Percentiles rank a stretch among this genome's conserved stretches.
These are phyloP conservation scores for Kuschelorhynchus macadamiae DNA, from an alignment of 2,888 invertebrate species.

Conservation along the genomic window DNA sequence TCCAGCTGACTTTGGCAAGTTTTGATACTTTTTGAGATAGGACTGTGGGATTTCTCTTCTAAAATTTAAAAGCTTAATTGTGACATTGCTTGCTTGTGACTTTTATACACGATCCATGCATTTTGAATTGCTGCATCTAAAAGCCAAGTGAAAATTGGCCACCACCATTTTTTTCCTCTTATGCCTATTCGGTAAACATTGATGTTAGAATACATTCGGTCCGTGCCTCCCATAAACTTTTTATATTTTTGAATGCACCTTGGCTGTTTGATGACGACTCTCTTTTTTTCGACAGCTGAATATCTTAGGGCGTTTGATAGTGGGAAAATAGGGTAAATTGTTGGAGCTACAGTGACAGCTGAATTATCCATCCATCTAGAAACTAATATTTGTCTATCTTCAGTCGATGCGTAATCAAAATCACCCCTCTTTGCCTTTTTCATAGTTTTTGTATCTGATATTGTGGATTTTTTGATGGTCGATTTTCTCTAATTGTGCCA, in stretches of 20 bases:
- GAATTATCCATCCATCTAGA: slow-evolving; percentile 22
- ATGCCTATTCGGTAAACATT: slow-evolving; percentile 26
- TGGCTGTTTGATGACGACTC: slow-evolving; percentile 46
- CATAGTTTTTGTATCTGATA: slow-evolving; percentile 22
- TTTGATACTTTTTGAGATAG: slow-evolving; percentile 37
- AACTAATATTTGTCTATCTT: slow-evolving; percentile 11
- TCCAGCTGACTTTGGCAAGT: slow-evolving; percentile 35
- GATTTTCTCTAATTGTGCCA: slow-evolving; percentile 30
- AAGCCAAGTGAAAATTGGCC: slow-evolving; percentile 44
- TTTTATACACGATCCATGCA: slow-evolving; percentile 41
- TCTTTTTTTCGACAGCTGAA: slow-evolving; percentile 22
- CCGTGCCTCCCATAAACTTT: slow-evolving; percentile 53
- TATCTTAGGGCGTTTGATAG: slow-evolving; percentile 16
- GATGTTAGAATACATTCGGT: slow-evolving; percentile 51
- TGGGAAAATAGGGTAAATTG: slow-evolving; percentile 17
- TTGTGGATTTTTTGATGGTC: slow-evolving; percentile 14
- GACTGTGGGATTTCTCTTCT: slow-evolving; percentile 2
- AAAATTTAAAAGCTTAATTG: slow-evolving; percentile 41
- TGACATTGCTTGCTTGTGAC: slow-evolving; percentile 13
- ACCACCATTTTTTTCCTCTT: slow-evolving; percentile 24
- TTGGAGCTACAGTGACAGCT: slow-evolving; percentile 31
- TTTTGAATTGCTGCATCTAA: slow-evolving; percentile 38
- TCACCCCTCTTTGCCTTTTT: slow-evolving; percentile 29
- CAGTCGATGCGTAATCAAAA: slow-evolving; percentile 23
- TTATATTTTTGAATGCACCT: slow-evolving; percentile 51